Percentiles rank a stretch among this genome's conserved stretches.
Evolutionary conservation across 2,113 vertebrate species (phyloP).

Genomic region (Callipepla californica): DNA sequence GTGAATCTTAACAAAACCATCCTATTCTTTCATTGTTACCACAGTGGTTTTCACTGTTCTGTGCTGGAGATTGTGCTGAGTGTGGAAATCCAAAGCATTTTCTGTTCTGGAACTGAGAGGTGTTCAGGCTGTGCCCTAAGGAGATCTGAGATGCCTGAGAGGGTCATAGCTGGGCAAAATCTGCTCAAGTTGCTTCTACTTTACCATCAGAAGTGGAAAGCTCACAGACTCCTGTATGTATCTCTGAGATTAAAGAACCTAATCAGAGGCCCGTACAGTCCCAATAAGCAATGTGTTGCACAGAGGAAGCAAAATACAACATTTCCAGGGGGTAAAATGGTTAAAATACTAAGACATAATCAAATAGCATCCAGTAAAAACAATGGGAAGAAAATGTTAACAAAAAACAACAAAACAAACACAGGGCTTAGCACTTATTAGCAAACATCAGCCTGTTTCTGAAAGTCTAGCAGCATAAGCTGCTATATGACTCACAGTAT

Average conservation of each 20-base stretch:
- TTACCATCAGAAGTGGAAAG: neutral
- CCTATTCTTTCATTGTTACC: neutral
- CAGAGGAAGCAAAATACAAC: neutral
- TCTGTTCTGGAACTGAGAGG: neutral
- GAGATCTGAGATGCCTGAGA: neutral
- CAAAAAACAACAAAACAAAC: neutral
- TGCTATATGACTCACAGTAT: neutral
- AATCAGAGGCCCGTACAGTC: too few species aligned
- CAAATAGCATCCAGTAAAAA: neutral
- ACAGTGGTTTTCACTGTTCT: neutral
- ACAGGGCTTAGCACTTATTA: neutral
- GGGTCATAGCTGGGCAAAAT: neutral
- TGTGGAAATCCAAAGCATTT: neutral
- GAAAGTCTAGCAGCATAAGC: neutral
- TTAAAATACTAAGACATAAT: neutral
- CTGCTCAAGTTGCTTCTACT: neutral
- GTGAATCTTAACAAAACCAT: neutral
- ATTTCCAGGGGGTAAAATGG: neutral
- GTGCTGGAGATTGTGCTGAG: neutral
- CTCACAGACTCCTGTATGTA: neutral
- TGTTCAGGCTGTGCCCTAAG: neutral
- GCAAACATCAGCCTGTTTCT: neutral
- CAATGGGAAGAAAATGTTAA: neutral
- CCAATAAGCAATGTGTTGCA: fast-evolving
- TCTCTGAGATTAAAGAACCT: neutral